These are phyloP conservation scores for Okamejei kenojei DNA, from an alignment of 2,797 vertebrate genomes.

Conservation along the genomic window DNA sequence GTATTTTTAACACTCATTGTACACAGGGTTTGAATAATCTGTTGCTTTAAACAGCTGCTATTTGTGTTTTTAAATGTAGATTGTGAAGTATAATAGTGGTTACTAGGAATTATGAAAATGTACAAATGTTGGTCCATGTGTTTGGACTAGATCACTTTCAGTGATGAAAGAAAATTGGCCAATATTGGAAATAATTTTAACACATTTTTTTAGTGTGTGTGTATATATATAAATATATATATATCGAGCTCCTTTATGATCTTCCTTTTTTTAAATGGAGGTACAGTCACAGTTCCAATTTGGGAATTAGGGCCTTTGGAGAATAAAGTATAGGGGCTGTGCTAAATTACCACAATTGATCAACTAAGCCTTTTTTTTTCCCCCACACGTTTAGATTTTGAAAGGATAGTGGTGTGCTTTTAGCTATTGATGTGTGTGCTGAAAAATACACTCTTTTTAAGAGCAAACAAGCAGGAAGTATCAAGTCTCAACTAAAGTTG, in stretches of 20 bases:
- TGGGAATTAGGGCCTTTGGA: background rate
- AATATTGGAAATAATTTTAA: conserved; percentile 27
- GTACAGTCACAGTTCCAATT: background rate
- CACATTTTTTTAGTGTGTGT: conserved; percentile 30
- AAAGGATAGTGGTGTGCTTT: background rate
- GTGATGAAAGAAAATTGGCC: background rate
- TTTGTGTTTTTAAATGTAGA: conserved; percentile 21
- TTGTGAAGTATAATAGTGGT: conserved; percentile 17
- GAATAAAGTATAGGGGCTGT: background rate
- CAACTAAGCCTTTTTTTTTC: background rate
- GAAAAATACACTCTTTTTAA: background rate
- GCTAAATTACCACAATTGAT: background rate
- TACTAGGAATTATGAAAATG: conserved; percentile 26
- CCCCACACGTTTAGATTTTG: background rate
- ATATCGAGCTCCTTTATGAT: background rate
- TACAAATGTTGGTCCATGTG: background rate
- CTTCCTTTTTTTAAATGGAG: conserved; percentile 4
- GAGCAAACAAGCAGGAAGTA: background rate
- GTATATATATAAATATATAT: background rate
- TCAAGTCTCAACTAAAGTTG: background rate
- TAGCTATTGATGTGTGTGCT: background rate
- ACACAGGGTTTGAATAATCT: conserved; percentile 19
- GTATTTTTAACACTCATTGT: conserved; percentile 13
- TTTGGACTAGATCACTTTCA: background rate
- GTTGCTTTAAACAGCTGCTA: conserved; percentile 31